Base-by-base conservation (phyloP, 2,888 invertebrate species). In the Priocnemis perturbator region DNA sequence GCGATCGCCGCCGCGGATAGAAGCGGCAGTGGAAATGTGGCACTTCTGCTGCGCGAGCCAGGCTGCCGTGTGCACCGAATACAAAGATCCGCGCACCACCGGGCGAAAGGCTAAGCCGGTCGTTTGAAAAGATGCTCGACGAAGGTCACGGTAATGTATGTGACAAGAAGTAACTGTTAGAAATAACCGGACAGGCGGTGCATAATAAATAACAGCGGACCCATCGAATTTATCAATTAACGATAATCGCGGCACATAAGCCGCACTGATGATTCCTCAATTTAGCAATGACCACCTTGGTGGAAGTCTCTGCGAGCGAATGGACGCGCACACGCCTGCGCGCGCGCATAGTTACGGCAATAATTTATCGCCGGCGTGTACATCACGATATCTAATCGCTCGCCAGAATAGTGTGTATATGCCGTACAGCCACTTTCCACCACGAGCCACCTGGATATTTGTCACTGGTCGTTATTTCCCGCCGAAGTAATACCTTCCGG, bases 181-280 rank as follows among this genome's bases (percentile, higher is more conserved):
- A 48, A 68, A 74, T 71, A 70, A 67, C 71, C 48, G 52, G 45
- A 50, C 50, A 26, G 21, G 56, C 60, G 26, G 67, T 21, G 60
- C 44, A 74, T 70, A 67, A 80, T 79, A 76, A 76, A 77, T 79
- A 59, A 67, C 76, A 50, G 50, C 15, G 57, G 63, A 20, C 37
- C 76, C 73, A 68, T 74, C 81, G 81, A 78, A 79, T 79, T 79
- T 79, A 79, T 81, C 81, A 79, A 80, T 79, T 79, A 79, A 67
- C 72, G 74, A 76, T 81, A 78, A 81, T 79, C 81, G 79, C 69
- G 57, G 48, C 50, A 60, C 59, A 58, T 70, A 62, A 68, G 70
- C 67, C 60, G 17, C 60, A 23, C 57, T n/a, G 63, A 67, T 67
- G 78, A 78, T 81, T 81, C 81, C 76, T 80, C 81, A 78, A 80